Conservation (phyloP, 2,888 invertebrate genomes). For the Ochropacha duplaris region DNA sequence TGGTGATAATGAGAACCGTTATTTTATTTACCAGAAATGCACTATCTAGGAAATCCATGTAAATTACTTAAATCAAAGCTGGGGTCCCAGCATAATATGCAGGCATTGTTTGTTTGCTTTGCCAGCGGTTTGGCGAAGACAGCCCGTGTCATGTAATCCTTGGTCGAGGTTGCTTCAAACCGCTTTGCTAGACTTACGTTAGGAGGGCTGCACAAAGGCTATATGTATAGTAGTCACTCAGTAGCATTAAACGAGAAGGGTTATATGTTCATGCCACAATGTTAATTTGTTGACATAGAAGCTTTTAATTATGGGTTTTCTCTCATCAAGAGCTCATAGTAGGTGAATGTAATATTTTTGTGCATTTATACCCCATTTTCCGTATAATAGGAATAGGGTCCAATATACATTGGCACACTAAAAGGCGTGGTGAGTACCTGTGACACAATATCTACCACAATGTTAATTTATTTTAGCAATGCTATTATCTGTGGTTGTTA, state of each 20-base stretch:
- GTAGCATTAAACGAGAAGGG: not conserved
- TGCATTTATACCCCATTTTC: too few species aligned
- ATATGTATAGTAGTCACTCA: not conserved
- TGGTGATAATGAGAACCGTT: too few species aligned
- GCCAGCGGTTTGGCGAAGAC: not conserved
- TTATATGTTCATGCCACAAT: not conserved
- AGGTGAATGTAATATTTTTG: too few species aligned
- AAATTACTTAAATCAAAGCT: not conserved
- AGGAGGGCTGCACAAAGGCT: not conserved
- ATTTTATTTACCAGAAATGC: too few species aligned
- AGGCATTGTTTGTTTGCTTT: not conserved
- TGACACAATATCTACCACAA: not conserved
- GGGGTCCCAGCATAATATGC: not conserved
- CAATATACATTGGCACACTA: too few species aligned
- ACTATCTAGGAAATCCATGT: not conserved
- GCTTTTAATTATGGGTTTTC: too few species aligned
- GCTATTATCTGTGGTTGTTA: not conserved
- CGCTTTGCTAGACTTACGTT: conserved; percentile 4
- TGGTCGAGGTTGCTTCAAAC: conserved; percentile 2
- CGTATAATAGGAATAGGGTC: too few species aligned
- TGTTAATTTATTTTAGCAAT: not conserved
- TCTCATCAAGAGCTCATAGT: too few species aligned
- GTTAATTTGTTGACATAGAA: not conserved
- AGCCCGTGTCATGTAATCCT: not conserved
- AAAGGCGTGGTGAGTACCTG: too few species aligned